Conservation (phyloP, 2,888 invertebrate genomes). For the Ptilodon capucinus region DNA sequence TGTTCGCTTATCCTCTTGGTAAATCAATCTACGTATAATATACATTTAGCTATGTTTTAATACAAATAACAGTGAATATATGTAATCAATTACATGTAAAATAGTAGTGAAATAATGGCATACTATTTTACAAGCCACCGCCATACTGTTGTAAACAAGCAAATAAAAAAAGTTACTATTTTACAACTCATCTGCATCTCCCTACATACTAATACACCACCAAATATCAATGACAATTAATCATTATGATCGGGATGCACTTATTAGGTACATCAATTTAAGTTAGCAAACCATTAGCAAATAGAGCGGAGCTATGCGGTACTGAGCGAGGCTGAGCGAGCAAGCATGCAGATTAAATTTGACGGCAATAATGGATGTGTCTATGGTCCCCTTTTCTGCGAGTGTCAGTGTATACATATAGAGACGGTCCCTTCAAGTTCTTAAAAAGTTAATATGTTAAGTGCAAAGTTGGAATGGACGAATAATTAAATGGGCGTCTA, state of each 20-base stretch:
- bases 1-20: neutral
- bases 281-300: slow-evolving; percentile 67
- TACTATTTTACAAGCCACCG: too few species aligned
- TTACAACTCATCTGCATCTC: too few species aligned
- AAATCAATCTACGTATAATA: neutral
- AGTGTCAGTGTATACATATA: slow-evolving; percentile 14
- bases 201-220: too few species aligned
- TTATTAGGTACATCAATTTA: slow-evolving; percentile 29
- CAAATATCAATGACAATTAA: neutral
- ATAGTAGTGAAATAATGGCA: too few species aligned
- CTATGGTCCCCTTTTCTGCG: slow-evolving; percentile 35
- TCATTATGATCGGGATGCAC: neutral
- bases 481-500: too few species aligned
- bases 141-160: too few species aligned
- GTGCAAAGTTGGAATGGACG: too few species aligned
- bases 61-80: too few species aligned
- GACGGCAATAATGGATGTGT: slow-evolving; percentile 62
- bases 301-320: slow-evolving; percentile 21
- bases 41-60: too few species aligned
- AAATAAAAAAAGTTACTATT: too few species aligned
- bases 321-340: slow-evolving; percentile 25
- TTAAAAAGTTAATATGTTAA: neutral
- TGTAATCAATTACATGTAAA: too few species aligned
- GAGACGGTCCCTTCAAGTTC: neutral
- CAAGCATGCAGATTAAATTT: slow-evolving; percentile 68